Evolutionary conservation across 2,797 vertebrate species (phyloP).

Genomic region (Siniperca scherzeri): DNA sequence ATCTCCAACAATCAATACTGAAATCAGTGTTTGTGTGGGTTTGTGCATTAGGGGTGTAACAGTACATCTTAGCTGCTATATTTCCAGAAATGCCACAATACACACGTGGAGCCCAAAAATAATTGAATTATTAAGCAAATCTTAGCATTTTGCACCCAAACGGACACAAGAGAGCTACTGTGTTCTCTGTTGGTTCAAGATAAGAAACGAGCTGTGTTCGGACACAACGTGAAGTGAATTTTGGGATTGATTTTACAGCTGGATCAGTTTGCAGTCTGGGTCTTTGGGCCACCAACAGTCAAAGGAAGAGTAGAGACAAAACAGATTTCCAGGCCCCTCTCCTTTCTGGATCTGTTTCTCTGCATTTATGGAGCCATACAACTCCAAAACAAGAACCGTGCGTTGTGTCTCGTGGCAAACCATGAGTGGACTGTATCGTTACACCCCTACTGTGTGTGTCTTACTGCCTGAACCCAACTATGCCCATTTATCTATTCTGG

Average conservation of each 20-base stretch:
- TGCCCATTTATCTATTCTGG: conserved; percentile 7
- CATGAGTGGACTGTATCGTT: conserved; percentile 9
- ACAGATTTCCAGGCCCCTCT: not conserved
- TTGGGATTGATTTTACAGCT: not conserved
- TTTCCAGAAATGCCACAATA: not conserved
- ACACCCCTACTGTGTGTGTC: not conserved
- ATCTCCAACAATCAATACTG: conserved; percentile 17
- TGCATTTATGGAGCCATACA: not conserved
- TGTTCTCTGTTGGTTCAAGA: not conserved
- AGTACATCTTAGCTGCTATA: not conserved
- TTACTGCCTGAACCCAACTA: conserved; percentile 10
- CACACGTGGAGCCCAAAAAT: not conserved
- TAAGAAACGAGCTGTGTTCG: not conserved
- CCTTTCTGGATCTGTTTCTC: not conserved
- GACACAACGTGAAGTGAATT: not conserved
- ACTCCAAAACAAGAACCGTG: conserved; percentile 17
- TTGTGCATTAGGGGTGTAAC: conserved; percentile 7
- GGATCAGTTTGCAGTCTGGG: not conserved
- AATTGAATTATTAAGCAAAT: not conserved
- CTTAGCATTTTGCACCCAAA: conserved; percentile 1
- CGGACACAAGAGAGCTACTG: not conserved
- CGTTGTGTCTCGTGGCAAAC: conserved; percentile 7
- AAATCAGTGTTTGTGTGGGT: conserved; percentile 16
- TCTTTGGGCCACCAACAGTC: not conserved
- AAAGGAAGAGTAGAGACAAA: not conserved